Conservation (phyloP, 2,888 invertebrate species). For the Strigamia transsilvanica region DNA sequence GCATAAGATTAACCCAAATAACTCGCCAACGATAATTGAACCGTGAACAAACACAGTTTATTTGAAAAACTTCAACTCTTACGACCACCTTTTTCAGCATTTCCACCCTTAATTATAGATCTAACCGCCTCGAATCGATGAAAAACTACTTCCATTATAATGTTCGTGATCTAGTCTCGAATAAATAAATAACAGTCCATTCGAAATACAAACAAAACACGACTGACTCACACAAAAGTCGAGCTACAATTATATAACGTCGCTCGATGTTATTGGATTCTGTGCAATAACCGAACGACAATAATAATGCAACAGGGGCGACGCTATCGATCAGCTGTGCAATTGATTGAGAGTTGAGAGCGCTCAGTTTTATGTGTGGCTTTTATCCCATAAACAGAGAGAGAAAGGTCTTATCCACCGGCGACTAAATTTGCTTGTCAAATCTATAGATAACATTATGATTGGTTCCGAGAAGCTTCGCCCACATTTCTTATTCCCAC, state of each 20-base stretch:
- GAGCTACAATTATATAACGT: not conserved
- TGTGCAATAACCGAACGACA: not conserved
- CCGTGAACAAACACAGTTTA: not conserved
- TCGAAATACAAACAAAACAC: not conserved
- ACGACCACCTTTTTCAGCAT: not conserved
- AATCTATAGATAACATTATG: not conserved
- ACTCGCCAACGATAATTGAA: not conserved
- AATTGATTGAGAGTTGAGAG: slow-evolving; percentile 19
- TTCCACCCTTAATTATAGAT: not conserved
- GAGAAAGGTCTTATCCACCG: not conserved
- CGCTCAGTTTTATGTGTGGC: slow-evolving; percentile 4
- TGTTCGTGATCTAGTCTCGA: not conserved
- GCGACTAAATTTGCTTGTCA: not conserved
- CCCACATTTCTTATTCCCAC: slow-evolving; percentile 3
- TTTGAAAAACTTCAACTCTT: not conserved
- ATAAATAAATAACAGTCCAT: not conserved
- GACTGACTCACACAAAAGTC: not conserved
- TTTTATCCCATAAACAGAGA: slow-evolving; percentile 23
- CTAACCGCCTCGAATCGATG: not conserved
- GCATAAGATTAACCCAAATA: slow-evolving; percentile 26
- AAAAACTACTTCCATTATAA: not conserved
- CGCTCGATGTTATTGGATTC: not conserved
- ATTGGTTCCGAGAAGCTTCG: not conserved
- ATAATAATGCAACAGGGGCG: not conserved
- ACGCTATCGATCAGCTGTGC: slow-evolving; percentile 15